A percentile compares a stretch with the other conserved stretches of the same genome.
Evolutionary conservation across 1,140 invertebrate species (phyloP).

Genomic region (Psilanteris sp.): DNA sequence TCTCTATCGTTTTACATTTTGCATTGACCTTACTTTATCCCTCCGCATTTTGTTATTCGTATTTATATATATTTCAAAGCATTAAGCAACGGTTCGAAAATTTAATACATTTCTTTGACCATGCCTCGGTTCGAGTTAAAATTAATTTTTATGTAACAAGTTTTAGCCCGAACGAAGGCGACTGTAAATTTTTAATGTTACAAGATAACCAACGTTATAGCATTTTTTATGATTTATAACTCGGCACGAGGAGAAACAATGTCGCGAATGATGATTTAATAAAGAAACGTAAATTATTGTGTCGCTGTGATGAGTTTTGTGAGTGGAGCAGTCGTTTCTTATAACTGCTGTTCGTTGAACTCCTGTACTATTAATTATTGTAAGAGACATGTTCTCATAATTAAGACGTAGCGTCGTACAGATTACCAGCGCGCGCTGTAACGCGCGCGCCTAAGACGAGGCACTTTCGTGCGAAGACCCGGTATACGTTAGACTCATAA

Average conservation of each 20-base stretch:
- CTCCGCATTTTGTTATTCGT: too few relatives aligned
- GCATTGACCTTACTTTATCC: too few relatives aligned
- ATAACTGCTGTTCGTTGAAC: constrained; percentile 46
- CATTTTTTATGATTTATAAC: constrained; percentile 2
- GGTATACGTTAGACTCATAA: constrained; percentile 46
- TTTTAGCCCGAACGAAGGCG: too few relatives aligned
- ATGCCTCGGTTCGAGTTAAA: too few relatives aligned
- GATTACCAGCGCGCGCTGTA: constrained; percentile 9
- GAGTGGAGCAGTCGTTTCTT: constrained; percentile 14
- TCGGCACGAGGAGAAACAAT: not conserved
- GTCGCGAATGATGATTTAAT: constrained; percentile 32
- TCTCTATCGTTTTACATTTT: too few relatives aligned
- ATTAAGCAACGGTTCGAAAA: too few relatives aligned
- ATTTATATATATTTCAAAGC: too few relatives aligned
- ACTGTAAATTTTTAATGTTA: not conserved
- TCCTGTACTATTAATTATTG: constrained; percentile 54
- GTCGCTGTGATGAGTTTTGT: constrained; percentile 21
- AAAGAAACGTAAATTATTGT: constrained; percentile 33
- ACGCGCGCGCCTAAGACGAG: constrained; percentile 17
- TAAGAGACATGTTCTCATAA: constrained; percentile 52
- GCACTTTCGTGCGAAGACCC: constrained; percentile 36
- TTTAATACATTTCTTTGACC: too few relatives aligned
- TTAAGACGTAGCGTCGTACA: constrained; percentile 41
- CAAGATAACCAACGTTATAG: not conserved
- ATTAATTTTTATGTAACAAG: too few relatives aligned